Evolutionary conservation across 2,888 invertebrate genomes (phyloP).

Genomic region (Nudaria mundana): DNA sequence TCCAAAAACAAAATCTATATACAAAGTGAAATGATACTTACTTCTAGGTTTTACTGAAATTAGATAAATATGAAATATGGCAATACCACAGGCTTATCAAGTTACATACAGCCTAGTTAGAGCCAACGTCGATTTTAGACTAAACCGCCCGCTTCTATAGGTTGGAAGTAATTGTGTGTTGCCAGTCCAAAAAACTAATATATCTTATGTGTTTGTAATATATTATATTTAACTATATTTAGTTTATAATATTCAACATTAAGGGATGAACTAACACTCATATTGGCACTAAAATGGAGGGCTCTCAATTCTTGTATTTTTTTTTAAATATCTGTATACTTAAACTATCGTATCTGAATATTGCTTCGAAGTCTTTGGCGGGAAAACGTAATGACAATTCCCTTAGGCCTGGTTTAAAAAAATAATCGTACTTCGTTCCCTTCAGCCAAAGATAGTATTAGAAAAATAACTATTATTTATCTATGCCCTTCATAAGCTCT

Average conservation of each 20-base stretch:
- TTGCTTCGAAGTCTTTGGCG: not conserved
- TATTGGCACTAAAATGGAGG: slow-evolving; percentile 76
- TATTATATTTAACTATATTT: slow-evolving; percentile 19
- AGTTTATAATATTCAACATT: slow-evolving; percentile 35
- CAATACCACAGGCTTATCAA: too few species aligned
- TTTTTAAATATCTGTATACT: slow-evolving; percentile 10
- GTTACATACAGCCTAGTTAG: too few species aligned
- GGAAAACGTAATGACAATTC: slow-evolving; percentile 1
- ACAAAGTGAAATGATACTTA: slow-evolving; percentile 39
- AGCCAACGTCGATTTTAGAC: too few species aligned
- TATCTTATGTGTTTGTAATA: slow-evolving; percentile 29
- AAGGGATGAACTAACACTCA: slow-evolving; percentile 52
- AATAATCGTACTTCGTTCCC: not conserved
- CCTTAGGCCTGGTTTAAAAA: slow-evolving; percentile 1
- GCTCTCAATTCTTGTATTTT: slow-evolving; percentile 44
- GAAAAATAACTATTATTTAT: too few species aligned
- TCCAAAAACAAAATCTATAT: slow-evolving; percentile 52
- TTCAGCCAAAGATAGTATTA: slow-evolving; percentile 3
- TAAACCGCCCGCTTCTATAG: too few species aligned
- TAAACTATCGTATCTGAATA: slow-evolving; percentile 4
- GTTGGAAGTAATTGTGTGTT: too few species aligned
- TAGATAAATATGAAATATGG: not conserved
- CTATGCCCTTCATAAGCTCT: slow-evolving; percentile 9
- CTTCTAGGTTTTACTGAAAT: slow-evolving; percentile 16
- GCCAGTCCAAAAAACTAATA: slow-evolving; percentile 7